Conservation (phyloP, 1,140 invertebrate species). For the Apis laboriosa region DNA sequence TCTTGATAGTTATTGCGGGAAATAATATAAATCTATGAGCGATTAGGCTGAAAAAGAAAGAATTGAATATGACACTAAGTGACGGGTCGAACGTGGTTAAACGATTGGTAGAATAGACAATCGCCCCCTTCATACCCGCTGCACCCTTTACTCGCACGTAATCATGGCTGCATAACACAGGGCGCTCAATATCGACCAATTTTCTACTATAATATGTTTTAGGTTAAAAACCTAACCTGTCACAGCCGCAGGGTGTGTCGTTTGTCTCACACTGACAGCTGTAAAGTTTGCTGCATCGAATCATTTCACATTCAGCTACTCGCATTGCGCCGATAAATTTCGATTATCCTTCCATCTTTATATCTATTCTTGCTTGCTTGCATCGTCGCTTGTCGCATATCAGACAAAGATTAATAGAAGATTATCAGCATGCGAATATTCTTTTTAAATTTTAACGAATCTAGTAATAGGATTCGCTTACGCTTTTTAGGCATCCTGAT, state of each 20-base stretch:
- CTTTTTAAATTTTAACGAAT: background rate
- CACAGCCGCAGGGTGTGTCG: conserved; percentile 51
- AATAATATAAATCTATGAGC: background rate
- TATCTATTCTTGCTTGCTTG: background rate
- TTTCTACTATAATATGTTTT: conserved; percentile 55
- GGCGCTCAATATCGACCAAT: conserved; percentile 75
- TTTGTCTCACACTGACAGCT: conserved; percentile 35
- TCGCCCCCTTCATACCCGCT: conserved; percentile 63
- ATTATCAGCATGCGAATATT: conserved; percentile 13
- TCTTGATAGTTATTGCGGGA: background rate
- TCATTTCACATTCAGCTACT: background rate
- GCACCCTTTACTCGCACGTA: conserved; percentile 74
- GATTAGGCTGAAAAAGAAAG: background rate
- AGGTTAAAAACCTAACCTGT: conserved; percentile 57
- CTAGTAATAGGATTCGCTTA: conserved; percentile 44
- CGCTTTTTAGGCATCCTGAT: conserved; percentile 75
- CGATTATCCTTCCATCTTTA: background rate
- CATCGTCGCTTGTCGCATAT: background rate
- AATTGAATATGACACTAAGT: conserved; percentile 14
- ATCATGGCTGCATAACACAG: conserved; percentile 78
- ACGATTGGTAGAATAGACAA: conserved; percentile 19
- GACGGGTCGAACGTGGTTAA: conserved; percentile 15
- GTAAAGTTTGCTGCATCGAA: background rate
- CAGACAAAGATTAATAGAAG: background rate
- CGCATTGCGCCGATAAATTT: background rate